Evolutionary conservation across 2,888 invertebrate genomes (phyloP).

Genomic region (Urechis unicinctus): DNA sequence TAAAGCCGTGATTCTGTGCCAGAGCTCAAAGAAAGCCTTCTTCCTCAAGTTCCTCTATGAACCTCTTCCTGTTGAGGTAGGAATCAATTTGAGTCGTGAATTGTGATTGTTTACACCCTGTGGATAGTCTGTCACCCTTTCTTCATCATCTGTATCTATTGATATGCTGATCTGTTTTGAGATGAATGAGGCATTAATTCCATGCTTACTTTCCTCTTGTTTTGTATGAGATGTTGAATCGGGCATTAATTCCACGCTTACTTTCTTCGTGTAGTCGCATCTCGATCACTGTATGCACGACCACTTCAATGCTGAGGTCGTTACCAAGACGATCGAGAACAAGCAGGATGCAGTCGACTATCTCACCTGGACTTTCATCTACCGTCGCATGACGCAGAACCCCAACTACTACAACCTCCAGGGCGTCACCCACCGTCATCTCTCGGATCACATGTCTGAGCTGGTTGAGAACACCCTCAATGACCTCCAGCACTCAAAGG

Average conservation of each 20-base stretch:
- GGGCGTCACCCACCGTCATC: constrained; percentile 90
- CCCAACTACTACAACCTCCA: constrained; percentile 99
- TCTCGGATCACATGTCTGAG: constrained; percentile 97
- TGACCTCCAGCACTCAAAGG: constrained; percentile 88
- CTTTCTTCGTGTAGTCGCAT: constrained; percentile 65
- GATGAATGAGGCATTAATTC: background rate
- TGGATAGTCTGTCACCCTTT: too few species aligned
- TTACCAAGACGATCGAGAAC: constrained; percentile 98
- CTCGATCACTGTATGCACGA: constrained; percentile 96
- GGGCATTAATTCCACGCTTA: too few species aligned
- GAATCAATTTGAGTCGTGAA: too few species aligned
- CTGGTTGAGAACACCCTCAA: constrained; percentile 90
- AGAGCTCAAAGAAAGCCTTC: constrained; percentile 94
- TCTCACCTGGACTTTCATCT: constrained; percentile 97
- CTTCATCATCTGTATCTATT: background rate
- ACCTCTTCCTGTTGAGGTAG: constrained; percentile 83
- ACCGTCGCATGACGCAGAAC: constrained; percentile 93
- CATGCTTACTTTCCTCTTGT: too few species aligned
- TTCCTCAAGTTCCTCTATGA: constrained; percentile 97
- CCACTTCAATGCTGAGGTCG: constrained; percentile 99
- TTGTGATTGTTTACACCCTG: too few species aligned
- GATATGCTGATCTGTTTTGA: background rate
- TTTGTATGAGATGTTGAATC: too few species aligned
- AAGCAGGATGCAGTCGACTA: constrained; percentile 99
- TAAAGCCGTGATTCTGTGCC: constrained; percentile 91